Conservation (phyloP, 2,888 invertebrate genomes). For the Synergus gifuensis region DNA sequence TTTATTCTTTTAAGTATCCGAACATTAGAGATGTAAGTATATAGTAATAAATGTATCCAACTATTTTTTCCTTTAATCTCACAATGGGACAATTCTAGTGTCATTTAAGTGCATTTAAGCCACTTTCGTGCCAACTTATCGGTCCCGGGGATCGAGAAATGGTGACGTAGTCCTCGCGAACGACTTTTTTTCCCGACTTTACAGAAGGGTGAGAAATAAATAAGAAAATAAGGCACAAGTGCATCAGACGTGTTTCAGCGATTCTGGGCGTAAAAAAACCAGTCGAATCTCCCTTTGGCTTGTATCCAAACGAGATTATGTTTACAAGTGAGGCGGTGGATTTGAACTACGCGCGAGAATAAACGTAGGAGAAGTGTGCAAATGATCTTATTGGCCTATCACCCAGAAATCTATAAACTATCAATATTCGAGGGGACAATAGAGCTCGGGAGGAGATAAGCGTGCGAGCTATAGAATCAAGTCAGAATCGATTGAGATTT, state of each 20-base stretch:
- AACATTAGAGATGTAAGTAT: not conserved
- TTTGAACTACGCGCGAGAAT: too few species aligned
- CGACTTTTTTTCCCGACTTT: conserved; percentile 11
- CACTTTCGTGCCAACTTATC: conserved; percentile 12
- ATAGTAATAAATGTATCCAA: not conserved
- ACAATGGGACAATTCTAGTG: conserved; percentile 3
- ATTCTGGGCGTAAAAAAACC: not conserved
- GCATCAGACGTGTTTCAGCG: conserved; percentile 17
- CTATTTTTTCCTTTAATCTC: not conserved
- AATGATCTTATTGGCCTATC: too few species aligned
- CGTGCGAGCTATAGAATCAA: too few species aligned
- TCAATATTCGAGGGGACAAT: too few species aligned
- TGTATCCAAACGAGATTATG: conserved; percentile 4
- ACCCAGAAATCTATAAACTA: too few species aligned
- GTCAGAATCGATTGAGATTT: too few species aligned
- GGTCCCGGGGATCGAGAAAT: conserved; percentile 5
- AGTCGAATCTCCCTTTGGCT: conserved; percentile 21
- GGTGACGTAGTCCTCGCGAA: not conserved
- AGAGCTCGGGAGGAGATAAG: too few species aligned
- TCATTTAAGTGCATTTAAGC: conserved; percentile 21
- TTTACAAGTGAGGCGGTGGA: too few species aligned
- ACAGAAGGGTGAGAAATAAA: conserved; percentile 15
- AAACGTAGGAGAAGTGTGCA: too few species aligned
- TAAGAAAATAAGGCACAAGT: conserved; percentile 34
- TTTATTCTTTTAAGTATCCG: conserved; percentile 42